Conservation (phyloP, 2,888 invertebrate species). For the Dicycla oo region DNA sequence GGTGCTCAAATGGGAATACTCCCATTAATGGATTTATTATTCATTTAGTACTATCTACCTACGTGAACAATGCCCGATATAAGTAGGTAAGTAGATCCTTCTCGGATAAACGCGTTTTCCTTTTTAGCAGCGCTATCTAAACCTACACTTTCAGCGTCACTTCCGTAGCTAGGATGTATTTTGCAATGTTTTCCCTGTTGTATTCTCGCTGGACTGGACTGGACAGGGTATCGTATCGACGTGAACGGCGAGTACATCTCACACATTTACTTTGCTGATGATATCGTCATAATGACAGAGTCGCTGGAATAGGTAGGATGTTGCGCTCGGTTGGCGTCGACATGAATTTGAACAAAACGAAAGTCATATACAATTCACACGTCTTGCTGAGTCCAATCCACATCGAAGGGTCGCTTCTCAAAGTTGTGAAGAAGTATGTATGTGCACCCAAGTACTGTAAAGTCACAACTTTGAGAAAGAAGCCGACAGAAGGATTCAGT, state of each 20-base stretch:
- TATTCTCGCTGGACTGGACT: background rate
- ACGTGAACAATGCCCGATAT: background rate
- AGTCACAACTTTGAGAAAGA: background rate
- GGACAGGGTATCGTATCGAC: too few species aligned
- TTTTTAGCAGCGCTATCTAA: background rate
- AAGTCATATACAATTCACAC: background rate
- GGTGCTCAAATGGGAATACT: too few species aligned
- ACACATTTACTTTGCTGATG: background rate
- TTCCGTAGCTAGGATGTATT: background rate
- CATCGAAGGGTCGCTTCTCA: background rate
- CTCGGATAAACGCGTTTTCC: background rate
- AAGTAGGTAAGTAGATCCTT: too few species aligned
- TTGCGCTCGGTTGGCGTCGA: background rate
- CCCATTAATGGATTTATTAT: too few species aligned
- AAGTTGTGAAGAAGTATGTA: background rate
- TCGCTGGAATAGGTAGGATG: background rate
- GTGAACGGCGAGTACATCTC: too few species aligned
- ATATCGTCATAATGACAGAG: background rate
- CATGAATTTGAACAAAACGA: background rate
- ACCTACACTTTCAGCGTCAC: background rate
- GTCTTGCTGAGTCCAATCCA: background rate
- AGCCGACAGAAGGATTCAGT: too few species aligned
- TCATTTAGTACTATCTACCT: too few species aligned
- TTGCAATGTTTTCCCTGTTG: background rate
- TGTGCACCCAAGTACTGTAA: too few species aligned